Evolutionary conservation across 2,888 invertebrate genomes (phyloP), one percentile per base, ranked within the genome.

Genomic region (Onchidella celtica): DNA sequence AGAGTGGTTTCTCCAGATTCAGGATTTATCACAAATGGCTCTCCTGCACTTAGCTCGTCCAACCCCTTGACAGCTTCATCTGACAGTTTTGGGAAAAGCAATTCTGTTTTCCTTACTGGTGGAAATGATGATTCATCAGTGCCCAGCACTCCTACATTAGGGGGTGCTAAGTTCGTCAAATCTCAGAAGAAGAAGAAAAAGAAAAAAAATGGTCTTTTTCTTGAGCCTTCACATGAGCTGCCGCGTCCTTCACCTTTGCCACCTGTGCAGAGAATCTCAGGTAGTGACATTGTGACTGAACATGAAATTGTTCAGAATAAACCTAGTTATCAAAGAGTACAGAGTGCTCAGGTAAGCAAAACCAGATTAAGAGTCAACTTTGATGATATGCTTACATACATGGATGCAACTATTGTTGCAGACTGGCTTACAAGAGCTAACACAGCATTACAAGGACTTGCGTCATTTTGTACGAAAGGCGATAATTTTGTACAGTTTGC

Each of bases 401-500:
- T 93, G 85, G 93, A 93, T 87, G 91, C 92, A 11, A 90, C 89
- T 17, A 84, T 93, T 55, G 90, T 93, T 3, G 89, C 91, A 4
- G 89, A 89, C 32, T 93, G 92, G 92, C 86, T 93, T 6, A 85
- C 85, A 21, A 73, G 89, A 63, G 86, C 92, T 14, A 93, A 92
- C 84, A 85, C 84, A 40, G 82, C 85, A 57, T 88, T 93, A 0
- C 85, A 87, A 17, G 90, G 91, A 24, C 79, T 93, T 47, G 79
- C 89, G 17, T 74, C 84, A 4, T 93, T 89, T 85, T 89, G 90
- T 85, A 87, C 86, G 47, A 82, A 82, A 36, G 88, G 86, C 2
- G 92, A 92, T 40, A 91, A 91, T 82, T 93, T 91, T 88, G 90
- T 93, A 29, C 87, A 89, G 74, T 92, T 93, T 88, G 90, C 92